Evolutionary conservation across 2,888 invertebrate species (phyloP).

Genomic region (Dione juno): DNA sequence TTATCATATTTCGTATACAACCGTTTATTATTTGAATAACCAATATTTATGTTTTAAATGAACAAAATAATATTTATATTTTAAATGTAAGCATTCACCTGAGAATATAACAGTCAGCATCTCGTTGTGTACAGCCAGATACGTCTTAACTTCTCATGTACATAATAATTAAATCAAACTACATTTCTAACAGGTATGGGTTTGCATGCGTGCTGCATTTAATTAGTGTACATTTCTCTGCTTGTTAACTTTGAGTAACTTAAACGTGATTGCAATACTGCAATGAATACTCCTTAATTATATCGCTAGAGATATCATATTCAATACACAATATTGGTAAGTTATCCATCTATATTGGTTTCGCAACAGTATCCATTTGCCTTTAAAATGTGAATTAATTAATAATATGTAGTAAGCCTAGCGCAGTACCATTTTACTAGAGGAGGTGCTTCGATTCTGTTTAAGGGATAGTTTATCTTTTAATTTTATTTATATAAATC

Average conservation of each 20-base stretch:
- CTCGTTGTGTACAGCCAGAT: neutral
- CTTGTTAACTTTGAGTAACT: slow-evolving; percentile 48
- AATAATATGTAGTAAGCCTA: neutral
- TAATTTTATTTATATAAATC: no score
- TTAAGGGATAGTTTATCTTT: no score
- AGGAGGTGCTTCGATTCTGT: no score
- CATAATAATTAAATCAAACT: slow-evolving; percentile 15
- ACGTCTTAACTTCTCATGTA: neutral
- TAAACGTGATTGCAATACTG: slow-evolving; percentile 45
- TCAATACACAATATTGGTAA: neutral
- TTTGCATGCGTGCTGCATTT: slow-evolving; percentile 57
- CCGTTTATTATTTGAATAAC: no score
- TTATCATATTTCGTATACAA: no score
- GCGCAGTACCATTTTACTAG: neutral
- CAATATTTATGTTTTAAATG: no score
- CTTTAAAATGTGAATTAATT: slow-evolving; percentile 3
- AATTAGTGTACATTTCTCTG: slow-evolving; percentile 56
- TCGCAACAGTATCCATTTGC: neutral
- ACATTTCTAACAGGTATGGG: slow-evolving; percentile 40
- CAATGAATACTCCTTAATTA: slow-evolving; percentile 43
- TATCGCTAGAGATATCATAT: slow-evolving; percentile 28
- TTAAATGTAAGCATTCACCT: no score
- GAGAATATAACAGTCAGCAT: neutral
- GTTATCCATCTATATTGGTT: neutral
- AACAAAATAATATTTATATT: no score